Conservation (phyloP, 2,113 vertebrate species). For the Festucalex cinctus region DNA sequence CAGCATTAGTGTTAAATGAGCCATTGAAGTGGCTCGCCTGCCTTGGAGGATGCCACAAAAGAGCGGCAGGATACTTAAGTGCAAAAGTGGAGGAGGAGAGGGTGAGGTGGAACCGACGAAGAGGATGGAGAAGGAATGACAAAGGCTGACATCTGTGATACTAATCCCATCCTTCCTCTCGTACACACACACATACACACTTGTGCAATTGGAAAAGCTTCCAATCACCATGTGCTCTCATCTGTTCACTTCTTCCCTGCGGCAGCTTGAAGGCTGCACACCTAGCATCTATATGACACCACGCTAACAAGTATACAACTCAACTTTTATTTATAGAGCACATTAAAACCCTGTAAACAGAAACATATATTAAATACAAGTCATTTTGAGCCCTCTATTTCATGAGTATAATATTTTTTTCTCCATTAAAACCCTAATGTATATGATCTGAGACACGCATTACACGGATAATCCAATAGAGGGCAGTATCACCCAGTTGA, state of each 20-base stretch:
- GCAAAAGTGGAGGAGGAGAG: conserved; percentile 22
- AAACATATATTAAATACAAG: too few relatives aligned
- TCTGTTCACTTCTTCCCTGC: conserved; percentile 19
- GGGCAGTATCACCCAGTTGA: too few relatives aligned
- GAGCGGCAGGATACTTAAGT: conserved; percentile 22
- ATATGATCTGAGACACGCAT: too few relatives aligned
- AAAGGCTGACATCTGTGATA: conserved; percentile 65
- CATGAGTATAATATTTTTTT: too few relatives aligned
- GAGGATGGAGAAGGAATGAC: conserved; percentile 35
- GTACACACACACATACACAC: conserved; percentile 24
- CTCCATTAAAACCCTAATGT: too few relatives aligned
- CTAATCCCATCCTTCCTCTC: conserved; percentile 61
- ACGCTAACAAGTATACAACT: too few relatives aligned
- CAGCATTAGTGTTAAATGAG: conserved; percentile 63
- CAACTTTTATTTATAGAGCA: too few relatives aligned
- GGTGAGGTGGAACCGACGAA: conserved; percentile 9
- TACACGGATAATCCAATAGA: too few relatives aligned
- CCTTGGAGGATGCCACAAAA: conserved; percentile 39
- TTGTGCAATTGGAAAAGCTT: conserved; percentile 12
- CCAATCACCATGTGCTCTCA: conserved; percentile 29
- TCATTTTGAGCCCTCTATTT: too few relatives aligned
- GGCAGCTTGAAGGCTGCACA: not conserved
- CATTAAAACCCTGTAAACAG: too few relatives aligned
- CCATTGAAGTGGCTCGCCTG: conserved; percentile 52
- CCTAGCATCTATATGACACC: not conserved